Conservation (phyloP, 2,797 vertebrate genomes). For the Manis crassicaudata region DNA sequence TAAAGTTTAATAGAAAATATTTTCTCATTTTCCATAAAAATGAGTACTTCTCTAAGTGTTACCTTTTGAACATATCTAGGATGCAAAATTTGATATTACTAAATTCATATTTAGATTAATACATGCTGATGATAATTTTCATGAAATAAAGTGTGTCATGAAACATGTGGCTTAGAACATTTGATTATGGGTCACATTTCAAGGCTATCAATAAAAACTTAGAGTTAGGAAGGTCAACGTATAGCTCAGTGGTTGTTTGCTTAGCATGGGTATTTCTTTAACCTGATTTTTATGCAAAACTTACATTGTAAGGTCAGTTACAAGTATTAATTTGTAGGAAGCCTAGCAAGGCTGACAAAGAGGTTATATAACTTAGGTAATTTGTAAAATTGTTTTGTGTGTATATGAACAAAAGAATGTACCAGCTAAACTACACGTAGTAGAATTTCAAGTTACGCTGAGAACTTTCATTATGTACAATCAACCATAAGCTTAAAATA, state of each 20-base stretch:
- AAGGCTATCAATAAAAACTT: constrained; percentile 53
- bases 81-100: neutral
- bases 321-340: constrained; percentile 22
- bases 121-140: neutral
- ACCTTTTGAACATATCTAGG: constrained; percentile 34
- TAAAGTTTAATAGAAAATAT: neutral
- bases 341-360: neutral
- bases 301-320: constrained; percentile 27
- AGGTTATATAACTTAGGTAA: constrained; percentile 41
- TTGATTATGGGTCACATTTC: constrained; percentile 53
- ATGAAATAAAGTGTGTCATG: constrained; percentile 46
- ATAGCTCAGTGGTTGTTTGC: constrained; percentile 1
- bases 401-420: constrained; percentile 40
- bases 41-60: neutral
- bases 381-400: constrained; percentile 33
- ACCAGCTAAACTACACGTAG: constrained; percentile 26
- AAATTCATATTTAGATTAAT: neutral
- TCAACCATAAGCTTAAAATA: constrained; percentile 76
- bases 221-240: constrained; percentile 46
- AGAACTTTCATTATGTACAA: constrained; percentile 72
- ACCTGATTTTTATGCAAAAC: constrained; percentile 21
- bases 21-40: neutral
- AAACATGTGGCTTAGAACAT: constrained; percentile 46
- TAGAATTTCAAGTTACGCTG: constrained; percentile 45
- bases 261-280: constrained; percentile 44